Evolutionary conservation across 2,888 invertebrate species (phyloP).

Genomic region (Trichopria drosophilae): DNA sequence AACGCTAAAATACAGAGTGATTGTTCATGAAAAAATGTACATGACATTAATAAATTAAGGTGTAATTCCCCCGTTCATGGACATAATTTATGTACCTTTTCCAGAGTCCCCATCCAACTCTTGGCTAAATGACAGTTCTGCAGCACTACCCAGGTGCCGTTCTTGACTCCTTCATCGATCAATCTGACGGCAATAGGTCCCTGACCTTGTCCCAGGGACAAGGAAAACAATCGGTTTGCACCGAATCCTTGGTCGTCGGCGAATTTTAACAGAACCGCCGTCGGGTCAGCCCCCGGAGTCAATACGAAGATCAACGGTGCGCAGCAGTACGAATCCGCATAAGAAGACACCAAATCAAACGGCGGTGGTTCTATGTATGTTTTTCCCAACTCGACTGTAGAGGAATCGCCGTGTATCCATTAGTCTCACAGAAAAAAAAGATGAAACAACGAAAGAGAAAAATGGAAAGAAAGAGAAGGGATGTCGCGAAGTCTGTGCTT

Average conservation of each 20-base stretch:
- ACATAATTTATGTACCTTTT: slow-evolving; percentile 76
- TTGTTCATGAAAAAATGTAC: too few species aligned
- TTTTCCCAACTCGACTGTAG: slow-evolving; percentile 70
- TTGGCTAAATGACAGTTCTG: slow-evolving; percentile 96
- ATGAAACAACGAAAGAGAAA: too few species aligned
- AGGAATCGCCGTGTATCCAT: too few species aligned
- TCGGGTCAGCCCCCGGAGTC: slow-evolving; percentile 92
- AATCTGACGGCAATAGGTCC: slow-evolving; percentile 84
- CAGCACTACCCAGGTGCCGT: slow-evolving; percentile 90
- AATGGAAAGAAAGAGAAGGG: too few species aligned
- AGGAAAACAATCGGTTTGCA: slow-evolving; percentile 72
- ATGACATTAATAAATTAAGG: too few species aligned
- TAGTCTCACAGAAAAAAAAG: too few species aligned
- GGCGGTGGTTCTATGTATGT: slow-evolving; percentile 87
- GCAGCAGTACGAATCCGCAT: slow-evolving; percentile 80
- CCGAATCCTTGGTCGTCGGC: slow-evolving; percentile 91
- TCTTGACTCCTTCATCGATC: slow-evolving; percentile 81
- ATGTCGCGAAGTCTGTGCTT: too few species aligned
- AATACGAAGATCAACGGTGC: slow-evolving; percentile 88
- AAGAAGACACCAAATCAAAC: slow-evolving; percentile 83
- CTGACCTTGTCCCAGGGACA: slow-evolving; percentile 92
- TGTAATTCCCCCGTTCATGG: too few species aligned
- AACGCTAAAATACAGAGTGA: too few species aligned
- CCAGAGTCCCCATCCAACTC: slow-evolving; percentile 90
- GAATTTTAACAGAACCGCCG: slow-evolving; percentile 86